Conservation (phyloP, 1,140 invertebrate species). For the Uloborus diversus region DNA sequence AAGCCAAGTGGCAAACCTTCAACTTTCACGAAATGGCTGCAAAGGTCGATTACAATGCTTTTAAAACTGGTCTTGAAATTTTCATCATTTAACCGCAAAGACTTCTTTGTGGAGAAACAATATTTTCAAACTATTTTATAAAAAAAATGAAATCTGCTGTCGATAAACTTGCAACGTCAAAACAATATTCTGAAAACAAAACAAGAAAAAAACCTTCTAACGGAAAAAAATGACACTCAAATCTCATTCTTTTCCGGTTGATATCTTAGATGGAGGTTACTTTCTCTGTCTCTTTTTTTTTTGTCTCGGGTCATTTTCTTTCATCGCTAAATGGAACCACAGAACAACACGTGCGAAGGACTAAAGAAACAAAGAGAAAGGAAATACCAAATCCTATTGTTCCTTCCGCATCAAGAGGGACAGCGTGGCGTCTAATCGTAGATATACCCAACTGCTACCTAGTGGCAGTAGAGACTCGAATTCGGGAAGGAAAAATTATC, state of each 20-base stretch:
- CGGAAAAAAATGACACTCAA: no score
- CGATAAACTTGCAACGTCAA: no score
- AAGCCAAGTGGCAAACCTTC: no score
- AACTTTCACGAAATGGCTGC: no score
- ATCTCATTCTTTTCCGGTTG: not conserved
- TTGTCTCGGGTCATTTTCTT: constrained; percentile 21
- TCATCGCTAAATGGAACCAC: constrained; percentile 26
- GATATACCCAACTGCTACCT: not conserved
- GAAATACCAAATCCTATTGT: constrained; percentile 1
- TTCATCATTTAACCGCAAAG: no score
- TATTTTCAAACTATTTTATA: no score
- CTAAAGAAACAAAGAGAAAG: not conserved
- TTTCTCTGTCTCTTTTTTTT: not conserved
- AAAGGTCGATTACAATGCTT: no score
- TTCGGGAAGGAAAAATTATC: not conserved
- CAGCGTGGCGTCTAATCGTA: constrained; percentile 6
- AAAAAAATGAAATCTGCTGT: no score
- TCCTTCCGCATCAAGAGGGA: not conserved
- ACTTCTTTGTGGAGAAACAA: no score
- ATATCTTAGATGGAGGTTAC: not conserved
- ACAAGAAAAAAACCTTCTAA: no score
- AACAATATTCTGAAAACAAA: no score
- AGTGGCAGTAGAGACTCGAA: not conserved
- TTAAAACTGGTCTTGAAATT: no score
- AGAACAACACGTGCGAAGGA: constrained; percentile 9